These are phyloP conservation scores for Spatulosminthurus flaviceps DNA, from an alignment of 2,888 invertebrate genomes.

Conservation along the genomic window DNA sequence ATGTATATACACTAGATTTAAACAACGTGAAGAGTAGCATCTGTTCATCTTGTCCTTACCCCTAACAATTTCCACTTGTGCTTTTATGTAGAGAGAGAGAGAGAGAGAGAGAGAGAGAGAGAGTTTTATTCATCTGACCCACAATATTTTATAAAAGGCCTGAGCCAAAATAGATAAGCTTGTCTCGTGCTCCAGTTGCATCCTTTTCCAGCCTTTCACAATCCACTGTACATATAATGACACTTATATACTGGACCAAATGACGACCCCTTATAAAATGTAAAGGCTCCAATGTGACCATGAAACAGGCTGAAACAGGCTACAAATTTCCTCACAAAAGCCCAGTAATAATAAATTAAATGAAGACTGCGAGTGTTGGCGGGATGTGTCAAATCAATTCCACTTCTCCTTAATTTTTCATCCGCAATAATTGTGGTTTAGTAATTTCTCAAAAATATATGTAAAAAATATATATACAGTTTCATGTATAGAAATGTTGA, in stretches of 20 bases:
- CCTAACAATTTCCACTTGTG: background rate
- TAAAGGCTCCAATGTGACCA: background rate
- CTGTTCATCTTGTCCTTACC: slow-evolving; percentile 23
- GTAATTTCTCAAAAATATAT: too few relatives aligned
- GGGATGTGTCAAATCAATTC: slow-evolving; percentile 5
- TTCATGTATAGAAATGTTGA: too few relatives aligned
- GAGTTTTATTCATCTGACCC: slow-evolving; percentile 15
- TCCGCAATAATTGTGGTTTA: too few relatives aligned
- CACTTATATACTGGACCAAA: background rate
- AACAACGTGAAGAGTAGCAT: slow-evolving; percentile 24
- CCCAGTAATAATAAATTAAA: slow-evolving; percentile 24
- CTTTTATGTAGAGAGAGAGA: slow-evolving; percentile 2
- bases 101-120: too few relatives aligned
- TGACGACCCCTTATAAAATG: too few relatives aligned
- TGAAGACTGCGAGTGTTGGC: background rate
- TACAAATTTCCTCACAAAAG: background rate
- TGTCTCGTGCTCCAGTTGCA: slow-evolving; percentile 16
- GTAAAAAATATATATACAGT: too few relatives aligned
- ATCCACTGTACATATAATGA: background rate
- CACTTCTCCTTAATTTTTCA: background rate
- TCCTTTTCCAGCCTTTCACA: background rate
- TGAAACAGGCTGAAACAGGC: slow-evolving; percentile 6
- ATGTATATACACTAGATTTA: background rate
- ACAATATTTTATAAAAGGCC: background rate
- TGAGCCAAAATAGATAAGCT: background rate